Base-by-base conservation (phyloP, 2,888 invertebrate species). In the Electrophaes corylata region DNA sequence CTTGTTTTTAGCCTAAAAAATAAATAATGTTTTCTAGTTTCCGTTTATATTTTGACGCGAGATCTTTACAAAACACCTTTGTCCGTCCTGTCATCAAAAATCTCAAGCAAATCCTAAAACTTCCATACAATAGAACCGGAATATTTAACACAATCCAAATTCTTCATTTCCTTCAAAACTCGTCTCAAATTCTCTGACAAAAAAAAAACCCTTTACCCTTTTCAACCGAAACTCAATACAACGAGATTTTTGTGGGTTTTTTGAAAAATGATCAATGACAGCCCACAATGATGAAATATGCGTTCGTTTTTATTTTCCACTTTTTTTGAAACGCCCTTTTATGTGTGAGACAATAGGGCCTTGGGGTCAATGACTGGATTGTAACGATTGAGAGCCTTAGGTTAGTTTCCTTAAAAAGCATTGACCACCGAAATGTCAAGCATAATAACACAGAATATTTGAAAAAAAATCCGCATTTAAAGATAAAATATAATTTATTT, bases 201-300 rank as follows among this genome's bases (percentile, higher is more conserved):
- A 72, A 67, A 60, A 59, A 64, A 73, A 57, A 37, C 43, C 23
- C 39, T 19, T 51, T 56, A 71, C 71, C 72, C 79, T 76, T 80
- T 81, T 83, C 80, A 78, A 73, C 75, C 78, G 72, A 79, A 79
- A 81, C 83, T 81, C 79, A 83, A 83, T 84, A 81, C 81, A 71
- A 71, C 43, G 58, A 58, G 81, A 86, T 81, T 23, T 86, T 88
- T 78, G 75, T 78, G 78, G 79, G 78, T 84, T 88, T 88, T 88
- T 89, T 87, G 82, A 86, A 85, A 89, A 88, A 89, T 90, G 88
- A 91, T 89, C 89, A 90, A 86, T 85, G 90, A 88, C 89, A 86
- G 82, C 64, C 75, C 73, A 88, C 87, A 87, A 88, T 88, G 88
- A 88, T 73, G 82, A 82, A 84, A 87, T 86, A 83, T 85, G 73